Conservation (phyloP, 1,140 invertebrate genomes). For the Meloidogyne floridensis region DNA sequence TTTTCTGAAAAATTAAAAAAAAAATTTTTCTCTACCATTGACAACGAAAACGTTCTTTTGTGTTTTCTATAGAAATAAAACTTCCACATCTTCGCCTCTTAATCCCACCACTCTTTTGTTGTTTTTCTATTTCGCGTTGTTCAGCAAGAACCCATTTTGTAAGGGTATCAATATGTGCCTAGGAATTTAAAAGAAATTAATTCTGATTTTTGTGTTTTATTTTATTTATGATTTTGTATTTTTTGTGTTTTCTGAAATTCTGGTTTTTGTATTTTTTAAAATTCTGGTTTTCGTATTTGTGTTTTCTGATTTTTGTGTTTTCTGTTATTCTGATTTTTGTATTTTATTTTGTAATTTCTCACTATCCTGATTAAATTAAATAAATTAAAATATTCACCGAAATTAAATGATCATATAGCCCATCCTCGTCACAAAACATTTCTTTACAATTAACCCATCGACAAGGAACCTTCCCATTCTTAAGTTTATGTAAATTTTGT, state of each 20-base stretch:
- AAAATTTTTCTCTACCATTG: not conserved
- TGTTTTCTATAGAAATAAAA: not conserved
- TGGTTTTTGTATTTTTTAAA: too few relatives aligned
- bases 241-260: too few relatives aligned
- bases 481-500: too few relatives aligned
- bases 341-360: not conserved
- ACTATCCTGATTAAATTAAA: not conserved
- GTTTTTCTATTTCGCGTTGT: not conserved
- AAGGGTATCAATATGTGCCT: conserved; percentile 21
- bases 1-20: not conserved
- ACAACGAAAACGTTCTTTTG: conserved; percentile 2
- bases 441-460: conserved; percentile 20
- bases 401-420: conserved; percentile 13
- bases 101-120: not conserved
- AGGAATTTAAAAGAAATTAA: not conserved
- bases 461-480: not conserved
- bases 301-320: too few relatives aligned
- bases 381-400: not conserved
- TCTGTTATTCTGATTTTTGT: too few relatives aligned
- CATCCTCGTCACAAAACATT: conserved; percentile 16
- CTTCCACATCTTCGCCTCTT: not conserved
- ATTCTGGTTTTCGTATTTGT: too few relatives aligned
- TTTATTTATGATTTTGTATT: too few relatives aligned
- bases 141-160: conserved; percentile 12
- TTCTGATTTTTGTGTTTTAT: too few relatives aligned